Base-by-base conservation (phyloP, 2,797 vertebrate genomes). In the Enteromius radiatus region DNA sequence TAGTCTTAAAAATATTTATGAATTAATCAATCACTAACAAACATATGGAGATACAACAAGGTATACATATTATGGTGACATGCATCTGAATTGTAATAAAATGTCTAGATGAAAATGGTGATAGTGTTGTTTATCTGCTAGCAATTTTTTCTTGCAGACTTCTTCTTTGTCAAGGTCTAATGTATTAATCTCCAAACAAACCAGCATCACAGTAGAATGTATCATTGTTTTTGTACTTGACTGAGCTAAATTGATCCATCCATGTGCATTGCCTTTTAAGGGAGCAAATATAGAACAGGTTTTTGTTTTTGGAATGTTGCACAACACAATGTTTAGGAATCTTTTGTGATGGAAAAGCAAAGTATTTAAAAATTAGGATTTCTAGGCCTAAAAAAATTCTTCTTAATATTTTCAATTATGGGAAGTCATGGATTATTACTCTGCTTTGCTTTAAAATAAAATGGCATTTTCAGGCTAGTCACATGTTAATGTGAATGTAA, bases 1-100 rank as follows among this genome's bases (percentile, higher is more conserved):
- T 19, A 43, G 68, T 61, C 49, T 68, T 83, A 61, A 80, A n/a
- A 64, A 23, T 85, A 85, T 87, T 88, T 88, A 88, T 81, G 49
- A 78, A 71, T 76, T 33, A 85, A 73, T 78, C 84, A 78, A 84
- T 85, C 88, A 88, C 83, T 87, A 78, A 85, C 21, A 64, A 63
- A 70, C 7, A 3, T 49, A 63, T 36, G 56, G 56, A 73, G 23
- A 67, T 80, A 19, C 38, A 26, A 73, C 70, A 54, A 43, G 15
- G 6, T 28, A 21, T 26, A 69, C 75, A 43, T 38, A 81, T 78
- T 45, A 85, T 76, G 71, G 36, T n/a, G 47, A 21, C 76, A 38
- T 84, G 33, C 63, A 75, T 78, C 19, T 65, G 38, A 76, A 79
- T 82, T 83, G 54, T 67, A 85, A 85, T 87, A 85, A 85, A 87